Conservation (phyloP, 2,113 vertebrate species). For the Megaleporinus macrocephalus region DNA sequence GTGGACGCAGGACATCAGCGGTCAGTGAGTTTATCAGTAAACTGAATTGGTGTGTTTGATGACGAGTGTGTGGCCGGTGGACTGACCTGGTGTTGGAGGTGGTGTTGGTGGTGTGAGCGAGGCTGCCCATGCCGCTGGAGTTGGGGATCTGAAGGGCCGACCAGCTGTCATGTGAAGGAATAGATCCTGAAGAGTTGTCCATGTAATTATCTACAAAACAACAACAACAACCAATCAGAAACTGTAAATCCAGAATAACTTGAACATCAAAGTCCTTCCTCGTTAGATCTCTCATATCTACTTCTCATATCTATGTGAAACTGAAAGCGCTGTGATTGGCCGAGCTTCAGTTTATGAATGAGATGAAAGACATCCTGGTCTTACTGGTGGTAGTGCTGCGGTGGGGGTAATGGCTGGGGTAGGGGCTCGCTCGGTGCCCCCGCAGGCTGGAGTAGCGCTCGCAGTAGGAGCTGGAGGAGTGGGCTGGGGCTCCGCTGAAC, state of each 20-base stretch:
- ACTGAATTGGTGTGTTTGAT: too few relatives aligned
- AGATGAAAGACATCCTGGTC: neutral
- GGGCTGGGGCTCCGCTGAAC: constrained; percentile 72
- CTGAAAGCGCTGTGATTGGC: too few relatives aligned
- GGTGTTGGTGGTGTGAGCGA: constrained; percentile 77
- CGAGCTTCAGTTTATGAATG: too few relatives aligned
- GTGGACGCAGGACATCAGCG: neutral
- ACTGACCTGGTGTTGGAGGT: constrained; percentile 76
- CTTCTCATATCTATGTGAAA: too few relatives aligned
- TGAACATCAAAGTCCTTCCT: too few relatives aligned
- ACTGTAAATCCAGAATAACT: too few relatives aligned
- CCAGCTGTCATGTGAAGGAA: constrained; percentile 79
- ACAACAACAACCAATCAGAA: too few relatives aligned
- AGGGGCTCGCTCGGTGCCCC: constrained; percentile 75
- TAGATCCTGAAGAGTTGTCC: constrained; percentile 73
- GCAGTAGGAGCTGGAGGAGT: constrained; percentile 80
- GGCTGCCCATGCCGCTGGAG: constrained; percentile 76
- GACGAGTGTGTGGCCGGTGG: neutral
- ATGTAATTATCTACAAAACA: constrained; percentile 77
- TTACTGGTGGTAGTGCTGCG: constrained; percentile 76
- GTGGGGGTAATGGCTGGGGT: constrained; percentile 81
- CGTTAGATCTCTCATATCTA: too few relatives aligned
- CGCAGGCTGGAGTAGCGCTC: constrained; percentile 80
- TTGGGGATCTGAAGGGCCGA: constrained; percentile 79
- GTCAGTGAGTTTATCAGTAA: neutral